Base-by-base conservation (phyloP, 1,140 invertebrate species). In the Riptortus pedestris region DNA sequence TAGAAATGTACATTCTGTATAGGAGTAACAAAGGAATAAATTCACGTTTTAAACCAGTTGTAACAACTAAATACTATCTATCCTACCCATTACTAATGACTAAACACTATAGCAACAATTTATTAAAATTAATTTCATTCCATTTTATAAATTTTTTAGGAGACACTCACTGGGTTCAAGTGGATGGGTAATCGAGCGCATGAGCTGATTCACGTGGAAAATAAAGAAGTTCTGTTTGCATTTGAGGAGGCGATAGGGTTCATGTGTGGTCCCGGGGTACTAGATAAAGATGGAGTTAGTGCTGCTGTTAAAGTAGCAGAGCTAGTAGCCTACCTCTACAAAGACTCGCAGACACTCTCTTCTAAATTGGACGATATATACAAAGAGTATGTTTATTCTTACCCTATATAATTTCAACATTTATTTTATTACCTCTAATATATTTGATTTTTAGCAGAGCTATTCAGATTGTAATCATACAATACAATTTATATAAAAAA, bases 91-190 rank as follows among this genome's bases (percentile, higher is more conserved):
- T n/a, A n/a, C n/a, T n/a, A n/a, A n/a, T n/a, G n/a, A n/a, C n/a
- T n/a, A n/a, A n/a, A n/a, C n/a, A n/a, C n/a, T n/a, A n/a, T n/a
- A n/a, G n/a, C n/a, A n/a, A n/a, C n/a, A n/a, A n/a, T n/a, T n/a
- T n/a, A n/a, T n/a, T n/a, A n/a, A n/a, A n/a, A n/a, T n/a, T n/a
- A n/a, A n/a, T n/a, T n/a, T n/a, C n/a, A n/a, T n/a, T n/a, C n/a
- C n/a, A n/a, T n/a, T n/a, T n/a, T n/a, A n/a, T n/a, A n/a, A n/a
- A 62, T 63, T 67, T 67, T 63, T 62, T 69, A 88, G 75, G 94
- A 99, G 78, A 99, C 96, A 0, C 78, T 99, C 52, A 99, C 97
- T n/a, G 90, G 97, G 0, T 99, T 99, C 73, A 99, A 99, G 72
- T 99, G 96, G 95, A 98, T 99, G 90, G 96, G 91, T 72, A 99